Base-by-base conservation (phyloP, 2,113 vertebrate species). In the Nesogale talazaci region DNA sequence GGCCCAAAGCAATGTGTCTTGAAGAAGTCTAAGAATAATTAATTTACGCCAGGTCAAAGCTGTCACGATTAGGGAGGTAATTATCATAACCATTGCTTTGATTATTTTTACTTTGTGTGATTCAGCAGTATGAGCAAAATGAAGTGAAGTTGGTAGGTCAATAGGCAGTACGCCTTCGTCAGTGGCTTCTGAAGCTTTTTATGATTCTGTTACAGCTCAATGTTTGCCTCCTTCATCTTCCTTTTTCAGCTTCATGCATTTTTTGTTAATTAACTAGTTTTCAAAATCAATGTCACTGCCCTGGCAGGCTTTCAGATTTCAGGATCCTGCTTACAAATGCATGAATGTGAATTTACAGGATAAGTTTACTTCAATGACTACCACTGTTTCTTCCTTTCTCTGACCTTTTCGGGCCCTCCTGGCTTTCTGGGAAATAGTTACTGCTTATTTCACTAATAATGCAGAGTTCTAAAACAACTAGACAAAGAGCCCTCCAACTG, bases 221-320 rank as follows among this genome's bases (percentile, higher is more conserved):
- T 83, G 46, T 46, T 76, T 84, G 61, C 70, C 65, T 94, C 79
- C 31, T 63, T 86, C 70, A 83, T 17, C 16, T 34, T 91, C 63
- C 8, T 75, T 83, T 79, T 34, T 72, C 17, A 12, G 69, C 38
- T 94, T 90, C 79, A 61, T 67, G 57, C 59, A 80, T 94, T 91
- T 91, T 78, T 94, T 93, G 11, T 83, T 74, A 63, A 65, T 83
- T 95, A 86, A 95, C 95, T 94, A 74, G 59, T 61, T 92, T 93
- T 84, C 78, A 88, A 87, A 94, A 92, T 94, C 89, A 92, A 36
- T 86, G 87, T 86, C 57, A 72, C 87, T 82, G 29, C 22, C 38
- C 65, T 69, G 36, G 69, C 86, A 94, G 42, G 79, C 88, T 93
- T 91, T 95, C 65, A 69, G 31, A 80, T 83, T 70, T 72, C 57